Conservation (phyloP, 2,888 invertebrate species). For the Galerucella pusilla region DNA sequence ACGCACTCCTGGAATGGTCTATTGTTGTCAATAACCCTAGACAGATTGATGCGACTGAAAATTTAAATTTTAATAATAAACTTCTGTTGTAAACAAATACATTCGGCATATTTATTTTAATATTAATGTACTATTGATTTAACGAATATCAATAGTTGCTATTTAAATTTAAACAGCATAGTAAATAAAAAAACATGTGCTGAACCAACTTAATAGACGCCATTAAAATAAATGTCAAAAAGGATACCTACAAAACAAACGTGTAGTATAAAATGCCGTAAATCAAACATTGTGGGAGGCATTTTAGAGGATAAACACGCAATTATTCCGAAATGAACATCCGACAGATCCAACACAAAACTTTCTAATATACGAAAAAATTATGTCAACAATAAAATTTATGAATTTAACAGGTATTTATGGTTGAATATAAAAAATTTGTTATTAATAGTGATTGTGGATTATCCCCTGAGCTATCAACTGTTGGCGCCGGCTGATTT, state of each 20-base stretch:
- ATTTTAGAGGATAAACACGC: not conserved
- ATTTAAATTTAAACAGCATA: not conserved
- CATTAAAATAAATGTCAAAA: not conserved
- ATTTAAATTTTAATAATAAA: no score
- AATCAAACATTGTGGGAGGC: slow-evolving; percentile 4
- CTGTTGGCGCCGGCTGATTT: no score
- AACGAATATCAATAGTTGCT: no score
- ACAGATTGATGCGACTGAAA: no score
- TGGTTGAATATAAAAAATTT: no score
- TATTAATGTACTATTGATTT: no score
- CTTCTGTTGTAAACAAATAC: no score
- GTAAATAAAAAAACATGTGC: not conserved
- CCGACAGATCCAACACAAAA: not conserved
- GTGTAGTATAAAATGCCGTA: not conserved
- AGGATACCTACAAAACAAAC: not conserved
- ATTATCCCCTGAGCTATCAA: no score
- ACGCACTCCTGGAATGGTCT: no score
- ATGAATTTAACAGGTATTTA: not conserved
- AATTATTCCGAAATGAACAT: not conserved
- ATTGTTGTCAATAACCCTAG: no score
- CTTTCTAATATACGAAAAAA: not conserved
- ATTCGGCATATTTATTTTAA: no score
- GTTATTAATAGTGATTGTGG: no score
- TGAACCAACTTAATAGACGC: not conserved
- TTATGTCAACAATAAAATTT: not conserved